phyloP scores from a whole-genome alignment of 2,113 vertebrate genomes.

The Tragulus kanchil region DNA sequence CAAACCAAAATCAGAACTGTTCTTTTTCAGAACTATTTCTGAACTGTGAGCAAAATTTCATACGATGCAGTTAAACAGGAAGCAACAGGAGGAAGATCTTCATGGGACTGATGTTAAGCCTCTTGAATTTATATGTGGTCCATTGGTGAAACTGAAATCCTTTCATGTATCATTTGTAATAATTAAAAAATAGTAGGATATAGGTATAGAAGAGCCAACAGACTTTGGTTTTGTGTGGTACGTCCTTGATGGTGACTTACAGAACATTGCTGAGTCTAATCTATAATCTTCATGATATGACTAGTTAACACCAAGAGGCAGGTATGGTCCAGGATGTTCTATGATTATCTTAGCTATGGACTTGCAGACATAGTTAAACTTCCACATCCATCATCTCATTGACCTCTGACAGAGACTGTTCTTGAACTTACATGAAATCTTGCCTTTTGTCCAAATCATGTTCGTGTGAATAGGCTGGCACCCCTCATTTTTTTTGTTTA shows the following conservation, averaged over 20 bases:
- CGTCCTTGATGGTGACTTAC: slow-evolving; percentile 94
- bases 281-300: slow-evolving; percentile 94
- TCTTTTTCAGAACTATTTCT: slow-evolving; percentile 95
- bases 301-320: slow-evolving; percentile 94
- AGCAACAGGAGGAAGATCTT: slow-evolving; percentile 93
- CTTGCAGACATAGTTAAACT: slow-evolving; percentile 94
- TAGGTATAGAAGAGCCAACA: slow-evolving; percentile 91
- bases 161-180: slow-evolving; percentile 95
- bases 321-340: slow-evolving; percentile 96
- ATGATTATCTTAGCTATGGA: slow-evolving; percentile 91
- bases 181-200: slow-evolving; percentile 98
- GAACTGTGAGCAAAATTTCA: slow-evolving; percentile 95
- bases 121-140: slow-evolving; percentile 93
- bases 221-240: slow-evolving; percentile 92
- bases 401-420: slow-evolving; percentile 95
- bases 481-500: slow-evolving; percentile 92
- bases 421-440: slow-evolving; percentile 94
- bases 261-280: slow-evolving; percentile 95
- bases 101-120: slow-evolving; percentile 94
- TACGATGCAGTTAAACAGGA: slow-evolving; percentile 96
- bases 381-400: slow-evolving; percentile 93
- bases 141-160: slow-evolving; percentile 94
- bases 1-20: slow-evolving; percentile 89
- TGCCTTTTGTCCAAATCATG: slow-evolving; percentile 94
- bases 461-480: slow-evolving; percentile 92